Conservation (phyloP, 2,113 vertebrate species). For the Xiphorhynchus elegans region DNA sequence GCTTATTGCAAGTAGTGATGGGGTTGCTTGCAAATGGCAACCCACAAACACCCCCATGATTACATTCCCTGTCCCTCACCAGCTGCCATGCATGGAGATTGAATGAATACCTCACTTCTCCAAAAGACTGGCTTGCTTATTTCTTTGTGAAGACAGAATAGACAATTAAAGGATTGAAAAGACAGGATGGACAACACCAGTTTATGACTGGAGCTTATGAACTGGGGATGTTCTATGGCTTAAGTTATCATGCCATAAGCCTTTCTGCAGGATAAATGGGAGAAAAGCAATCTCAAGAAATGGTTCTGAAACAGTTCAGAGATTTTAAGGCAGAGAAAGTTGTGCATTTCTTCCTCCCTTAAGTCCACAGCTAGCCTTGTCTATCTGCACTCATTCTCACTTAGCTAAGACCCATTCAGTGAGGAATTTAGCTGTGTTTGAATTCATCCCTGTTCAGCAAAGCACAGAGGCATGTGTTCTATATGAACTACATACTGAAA, state of each 20-base stretch:
- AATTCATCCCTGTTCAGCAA: not conserved
- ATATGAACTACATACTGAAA: not conserved
- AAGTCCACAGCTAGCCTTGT: not conserved
- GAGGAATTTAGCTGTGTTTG: not conserved
- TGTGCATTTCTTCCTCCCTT: not conserved
- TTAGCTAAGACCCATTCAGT: not conserved
- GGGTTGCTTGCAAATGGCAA: not conserved
- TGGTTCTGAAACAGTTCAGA: not conserved
- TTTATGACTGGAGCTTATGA: not conserved
- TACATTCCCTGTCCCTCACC: not conserved
- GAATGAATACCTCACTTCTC: not conserved
- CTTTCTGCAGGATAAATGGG: not conserved
- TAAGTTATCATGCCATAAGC: not conserved
- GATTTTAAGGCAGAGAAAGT: not conserved
- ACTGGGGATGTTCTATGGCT: not conserved
- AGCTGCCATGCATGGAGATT: fast-evolving
- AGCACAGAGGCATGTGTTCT: not conserved
- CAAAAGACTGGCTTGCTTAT: not conserved
- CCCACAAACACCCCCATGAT: not conserved
- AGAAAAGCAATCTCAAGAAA: not conserved
- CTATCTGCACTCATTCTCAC: not conserved
- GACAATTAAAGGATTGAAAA: not conserved
- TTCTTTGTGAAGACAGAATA: not conserved
- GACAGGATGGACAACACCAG: not conserved
- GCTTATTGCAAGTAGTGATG: fast-evolving